phyloP scores from a whole-genome alignment of 1,140 invertebrate genomes.

The Samia ricini region DNA sequence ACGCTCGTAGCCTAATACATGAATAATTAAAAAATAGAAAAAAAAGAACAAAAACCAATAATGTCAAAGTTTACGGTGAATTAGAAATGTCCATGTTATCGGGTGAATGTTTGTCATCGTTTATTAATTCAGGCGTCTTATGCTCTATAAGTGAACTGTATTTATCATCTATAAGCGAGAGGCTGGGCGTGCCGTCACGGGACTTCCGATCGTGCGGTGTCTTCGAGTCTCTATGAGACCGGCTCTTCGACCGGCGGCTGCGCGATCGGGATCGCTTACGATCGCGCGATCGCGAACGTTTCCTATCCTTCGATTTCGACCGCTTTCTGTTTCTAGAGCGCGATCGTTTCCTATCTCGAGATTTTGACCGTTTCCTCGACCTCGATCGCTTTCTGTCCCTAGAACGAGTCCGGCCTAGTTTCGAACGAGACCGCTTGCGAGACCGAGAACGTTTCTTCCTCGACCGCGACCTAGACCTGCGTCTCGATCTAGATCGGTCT shows the following conservation, averaged over 20 bases:
- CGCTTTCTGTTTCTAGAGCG: constrained; percentile 68
- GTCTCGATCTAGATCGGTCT: constrained; percentile 62
- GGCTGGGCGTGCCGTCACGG: constrained; percentile 56
- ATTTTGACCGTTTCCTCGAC: constrained; percentile 63
- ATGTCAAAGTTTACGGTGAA: constrained; percentile 64
- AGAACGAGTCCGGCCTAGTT: constrained; percentile 50
- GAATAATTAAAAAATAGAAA: too few species aligned
- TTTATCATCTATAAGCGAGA: constrained; percentile 49
- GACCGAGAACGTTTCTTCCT: constrained; percentile 62
- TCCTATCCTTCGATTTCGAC: constrained; percentile 64
- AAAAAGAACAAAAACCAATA: constrained; percentile 14
- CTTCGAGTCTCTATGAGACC: constrained; percentile 59
- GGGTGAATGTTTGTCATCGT: constrained; percentile 68
- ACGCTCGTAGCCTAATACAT: neutral
- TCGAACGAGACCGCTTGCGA: constrained; percentile 49
- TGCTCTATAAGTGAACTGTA: constrained; percentile 38
- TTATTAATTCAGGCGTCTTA: constrained; percentile 42
- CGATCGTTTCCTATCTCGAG: constrained; percentile 67
- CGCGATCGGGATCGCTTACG: constrained; percentile 64
- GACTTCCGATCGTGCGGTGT: constrained; percentile 62
- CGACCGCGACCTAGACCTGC: constrained; percentile 58
- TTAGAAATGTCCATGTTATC: constrained; percentile 78
- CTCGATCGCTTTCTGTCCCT: constrained; percentile 64
- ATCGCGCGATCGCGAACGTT: constrained; percentile 66
- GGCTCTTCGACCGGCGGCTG: constrained; percentile 63